phyloP scores from a whole-genome alignment of 2,797 vertebrate genomes.

The Diceros bicornis region DNA sequence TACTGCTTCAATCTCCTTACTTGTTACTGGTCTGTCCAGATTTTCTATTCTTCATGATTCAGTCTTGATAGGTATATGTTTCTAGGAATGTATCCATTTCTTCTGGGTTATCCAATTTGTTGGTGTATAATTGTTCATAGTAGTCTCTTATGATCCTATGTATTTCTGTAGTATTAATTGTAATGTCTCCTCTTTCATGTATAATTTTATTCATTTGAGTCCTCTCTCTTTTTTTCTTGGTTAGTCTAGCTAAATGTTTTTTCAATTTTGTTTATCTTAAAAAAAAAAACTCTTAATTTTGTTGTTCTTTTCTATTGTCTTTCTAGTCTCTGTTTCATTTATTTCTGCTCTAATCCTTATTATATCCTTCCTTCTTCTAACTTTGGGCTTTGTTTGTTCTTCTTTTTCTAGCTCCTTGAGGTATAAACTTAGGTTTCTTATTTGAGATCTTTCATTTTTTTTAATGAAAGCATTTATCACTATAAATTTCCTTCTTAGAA shows the following conservation, averaged over 20 bases:
- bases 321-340: neutral
- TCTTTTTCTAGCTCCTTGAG: neutral
- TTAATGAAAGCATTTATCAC: too few relatives aligned
- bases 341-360: neutral
- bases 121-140: neutral
- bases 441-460: too few relatives aligned
- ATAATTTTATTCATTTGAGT: neutral
- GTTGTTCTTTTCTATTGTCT: neutral
- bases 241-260: neutral
- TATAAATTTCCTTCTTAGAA: too few relatives aligned
- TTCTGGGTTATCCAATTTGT: neutral
- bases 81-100: neutral
- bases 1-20: neutral
- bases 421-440: too few relatives aligned
- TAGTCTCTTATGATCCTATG: neutral
- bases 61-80: neutral
- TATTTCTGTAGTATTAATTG: neutral
- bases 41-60: neutral
- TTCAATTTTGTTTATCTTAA: neutral
- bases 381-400: neutral
- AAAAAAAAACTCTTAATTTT: neutral
- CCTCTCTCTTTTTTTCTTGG: neutral
- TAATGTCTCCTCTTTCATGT: neutral
- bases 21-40: neutral
- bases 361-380: neutral